Evolutionary conservation across 2,113 vertebrate species (phyloP).

Genomic region (Telmatochromis bifrenatus): DNA sequence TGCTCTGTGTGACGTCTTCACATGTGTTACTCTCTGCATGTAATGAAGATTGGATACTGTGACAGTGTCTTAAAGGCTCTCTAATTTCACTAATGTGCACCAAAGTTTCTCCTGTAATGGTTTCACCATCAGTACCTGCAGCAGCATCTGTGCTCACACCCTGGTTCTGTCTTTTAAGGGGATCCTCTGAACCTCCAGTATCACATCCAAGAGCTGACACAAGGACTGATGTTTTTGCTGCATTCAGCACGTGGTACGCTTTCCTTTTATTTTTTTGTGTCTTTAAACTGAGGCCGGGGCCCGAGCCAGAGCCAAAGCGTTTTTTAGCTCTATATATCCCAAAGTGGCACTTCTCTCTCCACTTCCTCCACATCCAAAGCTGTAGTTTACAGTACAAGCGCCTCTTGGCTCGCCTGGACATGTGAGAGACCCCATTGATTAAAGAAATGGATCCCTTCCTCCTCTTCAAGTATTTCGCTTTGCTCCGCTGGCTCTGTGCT

Average conservation of each 20-base stretch:
- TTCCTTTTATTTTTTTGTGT: neutral
- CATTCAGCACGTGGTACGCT: neutral
- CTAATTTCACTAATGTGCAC: neutral
- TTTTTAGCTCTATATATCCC: neutral
- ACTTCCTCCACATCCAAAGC: constrained; percentile 55
- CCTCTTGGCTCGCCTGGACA: constrained; percentile 23
- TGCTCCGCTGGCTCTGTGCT: neutral
- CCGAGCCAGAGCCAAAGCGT: neutral
- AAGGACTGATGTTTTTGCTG: neutral
- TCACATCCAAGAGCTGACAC: neutral
- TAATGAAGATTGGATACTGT: neutral
- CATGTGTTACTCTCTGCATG: neutral
- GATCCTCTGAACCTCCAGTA: neutral
- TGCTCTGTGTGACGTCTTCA: neutral
- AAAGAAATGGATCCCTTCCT: neutral
- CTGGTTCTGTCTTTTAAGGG: neutral
- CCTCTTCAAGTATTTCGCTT: neutral
- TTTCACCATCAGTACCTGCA: neutral
- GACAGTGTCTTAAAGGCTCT: neutral
- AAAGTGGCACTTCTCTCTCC: neutral
- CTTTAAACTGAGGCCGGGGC: neutral
- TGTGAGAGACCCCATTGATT: constrained; percentile 21
- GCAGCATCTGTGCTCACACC: neutral
- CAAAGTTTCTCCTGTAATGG: neutral
- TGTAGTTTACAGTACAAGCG: constrained; percentile 32